These are phyloP conservation scores for Calycopis cecrops DNA, from an alignment of 1,140 invertebrate species.

Conservation along the genomic window DNA sequence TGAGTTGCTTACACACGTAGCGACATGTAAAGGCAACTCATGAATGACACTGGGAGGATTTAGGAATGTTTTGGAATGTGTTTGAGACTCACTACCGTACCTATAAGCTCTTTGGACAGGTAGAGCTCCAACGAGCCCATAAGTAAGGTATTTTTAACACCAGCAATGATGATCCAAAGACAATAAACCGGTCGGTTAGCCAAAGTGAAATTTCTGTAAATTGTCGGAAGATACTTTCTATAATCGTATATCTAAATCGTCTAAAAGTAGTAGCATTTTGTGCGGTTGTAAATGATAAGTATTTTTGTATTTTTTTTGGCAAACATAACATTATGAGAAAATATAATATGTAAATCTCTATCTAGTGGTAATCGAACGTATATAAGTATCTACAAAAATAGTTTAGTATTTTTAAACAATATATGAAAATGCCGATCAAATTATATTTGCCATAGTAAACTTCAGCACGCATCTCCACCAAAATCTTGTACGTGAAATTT, in stretches of 20 bases:
- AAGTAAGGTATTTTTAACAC: too few relatives aligned
- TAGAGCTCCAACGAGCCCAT: too few relatives aligned
- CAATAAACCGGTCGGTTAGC: constrained; percentile 9
- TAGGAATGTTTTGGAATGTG: constrained; percentile 53
- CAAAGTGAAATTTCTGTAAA: constrained; percentile 18
- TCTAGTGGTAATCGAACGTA: constrained; percentile 69
- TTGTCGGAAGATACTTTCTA: constrained; percentile 20
- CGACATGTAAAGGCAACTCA: constrained; percentile 64
- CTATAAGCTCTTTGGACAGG: too few relatives aligned
- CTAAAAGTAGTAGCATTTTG: constrained; percentile 49
- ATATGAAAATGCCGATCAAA: constrained; percentile 51
- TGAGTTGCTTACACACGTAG: constrained; percentile 61
- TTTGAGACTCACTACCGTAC: too few relatives aligned
- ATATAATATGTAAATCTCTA: constrained; percentile 68
- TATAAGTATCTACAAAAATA: constrained; percentile 74
- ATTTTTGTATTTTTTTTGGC: constrained; percentile 51
- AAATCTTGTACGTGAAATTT: constrained; percentile 44
- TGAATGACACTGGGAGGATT: constrained; percentile 57
- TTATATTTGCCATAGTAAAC: constrained; percentile 32
- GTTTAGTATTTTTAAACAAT: constrained; percentile 65
- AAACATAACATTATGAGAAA: constrained; percentile 68
- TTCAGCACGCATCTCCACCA: constrained; percentile 38
- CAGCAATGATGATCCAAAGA: not conserved
- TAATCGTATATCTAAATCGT: constrained; percentile 19
- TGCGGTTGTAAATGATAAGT: constrained; percentile 46